Conservation (phyloP, 1,140 invertebrate species). For the Pectinophora gossypiella region DNA sequence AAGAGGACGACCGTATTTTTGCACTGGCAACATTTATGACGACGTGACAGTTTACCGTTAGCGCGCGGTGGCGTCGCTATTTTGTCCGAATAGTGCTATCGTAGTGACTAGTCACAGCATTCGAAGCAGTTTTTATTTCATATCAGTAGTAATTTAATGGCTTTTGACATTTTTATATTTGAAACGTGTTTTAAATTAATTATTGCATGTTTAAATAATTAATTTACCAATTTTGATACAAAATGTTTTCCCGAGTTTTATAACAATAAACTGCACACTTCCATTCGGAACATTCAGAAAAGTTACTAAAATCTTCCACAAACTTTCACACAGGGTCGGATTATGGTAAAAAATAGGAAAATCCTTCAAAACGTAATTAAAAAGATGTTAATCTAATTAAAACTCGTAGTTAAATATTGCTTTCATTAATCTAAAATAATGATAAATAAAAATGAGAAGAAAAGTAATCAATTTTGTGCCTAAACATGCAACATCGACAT, state of each 20-base stretch:
- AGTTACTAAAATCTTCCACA: background rate
- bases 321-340: background rate
- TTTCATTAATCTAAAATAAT: background rate
- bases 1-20: conserved; percentile 66
- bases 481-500: conserved; percentile 41
- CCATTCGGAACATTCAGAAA: background rate
- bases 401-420: background rate
- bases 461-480: background rate
- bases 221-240: too few relatives aligned
- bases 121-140: too few relatives aligned
- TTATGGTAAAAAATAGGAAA: background rate
- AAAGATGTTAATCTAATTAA: background rate
- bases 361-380: background rate
- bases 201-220: too few relatives aligned
- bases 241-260: too few relatives aligned
- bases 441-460: background rate
- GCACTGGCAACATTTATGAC: conserved; percentile 48
- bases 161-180: too few relatives aligned
- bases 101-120: too few relatives aligned
- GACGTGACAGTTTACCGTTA: conserved; percentile 9
- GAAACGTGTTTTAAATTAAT: too few relatives aligned
- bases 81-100: background rate
- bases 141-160: too few relatives aligned
- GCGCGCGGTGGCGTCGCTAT: background rate
- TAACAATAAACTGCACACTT: background rate